Evolutionary conservation across 35 echinoderm and acorn worm genomes (phyloP), one percentile per base, ranked within the genome.

Genomic region (Stichopus chloronotus): DNA sequence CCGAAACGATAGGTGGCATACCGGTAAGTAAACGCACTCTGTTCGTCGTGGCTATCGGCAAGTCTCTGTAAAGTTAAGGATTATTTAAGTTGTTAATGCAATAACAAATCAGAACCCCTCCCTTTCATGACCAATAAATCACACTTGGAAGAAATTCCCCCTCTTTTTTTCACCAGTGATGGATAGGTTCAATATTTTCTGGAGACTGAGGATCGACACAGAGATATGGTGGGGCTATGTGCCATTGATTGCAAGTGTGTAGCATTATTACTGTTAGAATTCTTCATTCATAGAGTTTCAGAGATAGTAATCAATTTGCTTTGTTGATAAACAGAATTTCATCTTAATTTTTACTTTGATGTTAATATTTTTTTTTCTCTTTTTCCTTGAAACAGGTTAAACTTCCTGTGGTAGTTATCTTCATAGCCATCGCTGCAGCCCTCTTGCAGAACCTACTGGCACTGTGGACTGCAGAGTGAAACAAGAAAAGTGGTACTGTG

Each of bases 401-500:
- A 22, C 59, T 63, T 63, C 87, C 87, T 61, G 9, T 63, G 25
- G 59, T 89, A 6, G 60, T 89, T 12, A 89, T 89, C 60, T 19
- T 52, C 23, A 89, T 89, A 89, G 87, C 87, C 52, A 55, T 89
- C 22, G 19, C 52, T 63, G 87, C 87, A 71, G 87, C 87, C 17
- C 87, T 89, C 0, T 10, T 63, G 25, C 87, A 89, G 24, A 71
- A 63, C 14, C 21, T 89, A 24, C 60, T 89, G 23, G 87, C 60
- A 6, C 17, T 89, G 17, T 89, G 87, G 87, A 89, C 87, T 71
- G 87, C 60, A 71, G 87, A 89, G 52, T 89, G 65, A 74, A 63
- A 22, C 82, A 58, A 59, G 57, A 1, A 6, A 58, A 8, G 52
- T n/a, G 9, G 7, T 19, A 20, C 19, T 8, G 55, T 55, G 82